A percentile compares a stretch with the other conserved stretches of the same genome.
Conservation (phyloP, 2,797 vertebrate genomes). For the Cossypha caffra region DNA sequence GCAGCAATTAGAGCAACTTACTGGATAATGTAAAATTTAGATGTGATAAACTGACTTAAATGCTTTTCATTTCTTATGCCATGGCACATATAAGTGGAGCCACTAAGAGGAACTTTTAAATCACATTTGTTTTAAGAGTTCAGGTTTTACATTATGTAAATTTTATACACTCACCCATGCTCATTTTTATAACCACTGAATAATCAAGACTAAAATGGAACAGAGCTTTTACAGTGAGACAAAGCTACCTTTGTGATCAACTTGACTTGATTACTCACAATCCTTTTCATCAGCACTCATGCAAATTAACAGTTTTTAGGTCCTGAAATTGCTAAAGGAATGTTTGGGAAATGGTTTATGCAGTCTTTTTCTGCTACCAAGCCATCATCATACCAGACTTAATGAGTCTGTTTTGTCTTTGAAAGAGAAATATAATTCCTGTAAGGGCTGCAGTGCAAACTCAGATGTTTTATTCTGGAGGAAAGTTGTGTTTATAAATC, state of each 20-base stretch:
- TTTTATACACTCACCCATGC: background rate
- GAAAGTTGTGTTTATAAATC: constrained; percentile 22
- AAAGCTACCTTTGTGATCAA: background rate
- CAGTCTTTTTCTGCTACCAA: background rate
- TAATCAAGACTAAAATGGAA: background rate
- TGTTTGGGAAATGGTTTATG: background rate
- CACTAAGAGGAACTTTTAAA: background rate
- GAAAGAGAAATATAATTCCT: background rate
- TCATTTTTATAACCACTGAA: background rate
- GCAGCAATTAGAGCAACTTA: background rate
- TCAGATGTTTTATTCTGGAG: background rate
- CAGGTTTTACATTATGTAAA: background rate
- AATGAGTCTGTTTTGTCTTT: background rate
- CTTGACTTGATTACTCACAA: background rate
- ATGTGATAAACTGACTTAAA: background rate
- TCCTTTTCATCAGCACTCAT: background rate
- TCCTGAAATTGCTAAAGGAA: background rate
- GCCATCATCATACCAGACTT: background rate
- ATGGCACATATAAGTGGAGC: background rate
- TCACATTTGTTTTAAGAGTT: background rate
- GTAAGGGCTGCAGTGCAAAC: background rate
- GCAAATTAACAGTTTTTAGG: background rate
- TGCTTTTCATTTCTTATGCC: background rate
- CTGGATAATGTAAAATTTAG: background rate
- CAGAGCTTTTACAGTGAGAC: background rate